Conservation (phyloP, 1,140 invertebrate genomes). For the Atta texana region DNA sequence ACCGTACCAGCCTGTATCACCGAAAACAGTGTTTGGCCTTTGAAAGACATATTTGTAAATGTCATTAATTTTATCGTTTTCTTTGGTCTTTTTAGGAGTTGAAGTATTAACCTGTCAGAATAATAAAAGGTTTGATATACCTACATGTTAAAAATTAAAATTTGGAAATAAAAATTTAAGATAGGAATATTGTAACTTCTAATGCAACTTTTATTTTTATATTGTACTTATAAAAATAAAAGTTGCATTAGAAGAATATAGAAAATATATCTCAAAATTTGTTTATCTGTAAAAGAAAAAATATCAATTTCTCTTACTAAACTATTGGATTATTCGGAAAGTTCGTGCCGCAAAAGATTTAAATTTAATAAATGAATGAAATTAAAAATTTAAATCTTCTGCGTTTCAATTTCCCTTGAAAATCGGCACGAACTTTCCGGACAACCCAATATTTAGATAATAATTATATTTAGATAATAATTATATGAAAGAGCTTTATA, state of each 20-base stretch:
- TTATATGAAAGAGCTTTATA: neutral
- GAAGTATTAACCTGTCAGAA: slow-evolving; percentile 71
- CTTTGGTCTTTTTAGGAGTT: neutral
- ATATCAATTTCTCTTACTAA: neutral
- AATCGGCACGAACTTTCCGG: too few species aligned
- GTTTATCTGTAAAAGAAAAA: neutral
- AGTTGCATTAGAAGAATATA: too few species aligned
- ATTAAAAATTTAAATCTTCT: too few species aligned
- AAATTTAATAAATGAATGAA: too few species aligned
- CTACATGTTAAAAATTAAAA: neutral
- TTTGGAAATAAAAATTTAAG: neutral
- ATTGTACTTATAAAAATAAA: too few species aligned
- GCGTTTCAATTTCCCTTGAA: too few species aligned
- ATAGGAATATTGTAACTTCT: neutral
- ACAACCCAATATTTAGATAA: too few species aligned
- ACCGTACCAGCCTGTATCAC: slow-evolving; percentile 88
- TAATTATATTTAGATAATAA: neutral
- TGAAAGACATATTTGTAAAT: slow-evolving; percentile 62
- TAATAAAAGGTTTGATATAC: neutral
- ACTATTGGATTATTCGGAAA: neutral
- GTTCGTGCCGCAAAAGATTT: too few species aligned
- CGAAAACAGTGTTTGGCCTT: slow-evolving; percentile 70
- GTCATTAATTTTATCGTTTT: neutral
- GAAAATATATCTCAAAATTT: neutral
- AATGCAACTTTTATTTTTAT: slow-evolving; percentile 3